Conservation (phyloP, 2,113 vertebrate species). For the cat (Felis catus) region DNA sequence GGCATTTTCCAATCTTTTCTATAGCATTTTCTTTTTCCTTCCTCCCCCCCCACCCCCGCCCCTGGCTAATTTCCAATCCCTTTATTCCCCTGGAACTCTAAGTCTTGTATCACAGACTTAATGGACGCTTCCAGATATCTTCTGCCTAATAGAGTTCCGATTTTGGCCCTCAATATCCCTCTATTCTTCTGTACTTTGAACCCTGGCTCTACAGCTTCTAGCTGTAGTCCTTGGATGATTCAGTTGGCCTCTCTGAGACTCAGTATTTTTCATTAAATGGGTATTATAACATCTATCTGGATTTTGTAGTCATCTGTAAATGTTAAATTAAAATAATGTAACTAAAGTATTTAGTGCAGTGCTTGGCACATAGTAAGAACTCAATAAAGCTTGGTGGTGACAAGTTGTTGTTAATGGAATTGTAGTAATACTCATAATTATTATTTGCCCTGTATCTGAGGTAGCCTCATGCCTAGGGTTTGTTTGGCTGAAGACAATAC, state of each 20-base stretch:
- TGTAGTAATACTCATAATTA: neutral
- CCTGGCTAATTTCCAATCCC: neutral
- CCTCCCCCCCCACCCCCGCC: fast-evolving
- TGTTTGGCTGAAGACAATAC: neutral
- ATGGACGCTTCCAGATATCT: neutral
- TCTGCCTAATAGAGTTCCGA: neutral
- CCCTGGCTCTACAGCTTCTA: neutral
- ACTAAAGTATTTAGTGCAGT: neutral
- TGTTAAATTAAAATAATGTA: neutral
- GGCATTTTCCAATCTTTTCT: neutral
- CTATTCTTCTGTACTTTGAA: neutral
- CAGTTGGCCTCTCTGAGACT: neutral
- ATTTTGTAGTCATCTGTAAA: slow-evolving; percentile 5
- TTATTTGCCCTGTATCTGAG: neutral
- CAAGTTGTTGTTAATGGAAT: neutral
- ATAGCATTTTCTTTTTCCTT: neutral
- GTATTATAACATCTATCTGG: neutral
- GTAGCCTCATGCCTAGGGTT: neutral
- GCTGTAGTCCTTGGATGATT: neutral
- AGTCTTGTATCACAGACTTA: neutral
- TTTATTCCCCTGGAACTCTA: neutral
- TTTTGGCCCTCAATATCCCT: neutral
- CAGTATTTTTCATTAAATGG: neutral
- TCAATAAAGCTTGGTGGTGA: neutral
- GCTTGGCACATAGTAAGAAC: neutral